Conservation (phyloP, 2,113 vertebrate genomes). For the Seriola aureovittata region DNA sequence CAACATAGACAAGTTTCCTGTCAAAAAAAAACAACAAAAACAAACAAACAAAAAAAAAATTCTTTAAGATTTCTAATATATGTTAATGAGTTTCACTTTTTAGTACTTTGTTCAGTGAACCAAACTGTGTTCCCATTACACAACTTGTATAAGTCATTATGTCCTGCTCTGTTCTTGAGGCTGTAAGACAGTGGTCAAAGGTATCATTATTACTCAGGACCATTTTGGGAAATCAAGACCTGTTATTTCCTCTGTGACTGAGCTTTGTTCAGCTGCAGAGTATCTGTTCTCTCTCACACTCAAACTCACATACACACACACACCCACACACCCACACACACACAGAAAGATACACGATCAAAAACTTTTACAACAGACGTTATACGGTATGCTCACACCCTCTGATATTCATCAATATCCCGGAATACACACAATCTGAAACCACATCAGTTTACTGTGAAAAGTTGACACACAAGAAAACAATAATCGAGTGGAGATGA, state of each 20-base stretch:
- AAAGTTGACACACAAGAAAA: not conserved
- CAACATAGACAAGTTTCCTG: not conserved
- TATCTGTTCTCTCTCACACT: not conserved
- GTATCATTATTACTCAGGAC: constrained; percentile 47
- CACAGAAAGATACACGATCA: not conserved
- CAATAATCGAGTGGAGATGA: not conserved
- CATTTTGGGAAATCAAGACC: constrained; percentile 51
- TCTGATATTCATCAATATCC: not conserved
- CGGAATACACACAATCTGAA: constrained; percentile 15
- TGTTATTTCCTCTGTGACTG: constrained; percentile 52
- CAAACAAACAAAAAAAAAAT: not conserved
- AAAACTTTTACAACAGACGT: constrained; percentile 2
- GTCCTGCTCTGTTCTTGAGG: not conserved
- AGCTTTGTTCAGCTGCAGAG: not conserved
- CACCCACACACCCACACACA: not conserved
- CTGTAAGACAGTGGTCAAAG: constrained; percentile 26
- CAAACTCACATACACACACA: not conserved
- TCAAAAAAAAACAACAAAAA: not conserved
- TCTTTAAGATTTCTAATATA: not conserved
- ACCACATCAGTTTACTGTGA: constrained; percentile 35
- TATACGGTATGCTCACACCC: not conserved
- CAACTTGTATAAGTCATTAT: constrained; percentile 6
- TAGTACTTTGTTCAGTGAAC: constrained; percentile 6
- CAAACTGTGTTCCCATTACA: not conserved
- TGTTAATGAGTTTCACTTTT: constrained; percentile 3